phyloP scores from a whole-genome alignment of 2,888 invertebrate genomes.

The Andrena flavipes region DNA sequence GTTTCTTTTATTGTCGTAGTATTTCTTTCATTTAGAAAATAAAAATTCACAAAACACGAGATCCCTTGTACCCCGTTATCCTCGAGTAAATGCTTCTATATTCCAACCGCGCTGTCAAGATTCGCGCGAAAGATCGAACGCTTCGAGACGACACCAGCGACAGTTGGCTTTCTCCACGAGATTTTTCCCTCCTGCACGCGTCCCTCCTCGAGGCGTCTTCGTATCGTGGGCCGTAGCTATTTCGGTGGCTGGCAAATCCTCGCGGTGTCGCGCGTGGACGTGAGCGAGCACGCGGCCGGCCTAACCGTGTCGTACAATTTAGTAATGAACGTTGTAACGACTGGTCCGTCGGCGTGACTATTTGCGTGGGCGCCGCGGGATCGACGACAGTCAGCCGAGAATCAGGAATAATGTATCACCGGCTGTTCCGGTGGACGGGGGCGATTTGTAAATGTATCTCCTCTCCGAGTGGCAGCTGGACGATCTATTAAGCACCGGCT shows the following conservation, averaged over 20 bases:
- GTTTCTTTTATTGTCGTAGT: neutral
- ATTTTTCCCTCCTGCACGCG: neutral
- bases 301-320: conserved; percentile 55
- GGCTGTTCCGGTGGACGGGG: conserved; percentile 45
- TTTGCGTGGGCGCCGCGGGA: conserved; percentile 50
- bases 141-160: neutral
- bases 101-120: neutral
- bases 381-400: conserved; percentile 55
- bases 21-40: too few relatives aligned
- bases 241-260: conserved; percentile 58
- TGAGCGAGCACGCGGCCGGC: conserved; percentile 25
- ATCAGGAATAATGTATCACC: conserved; percentile 59
- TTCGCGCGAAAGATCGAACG: neutral
- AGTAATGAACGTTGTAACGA: conserved; percentile 58
- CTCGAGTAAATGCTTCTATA: neutral
- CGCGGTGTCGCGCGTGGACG: conserved; percentile 42
- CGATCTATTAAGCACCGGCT: conserved; percentile 46
- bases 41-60: too few relatives aligned
- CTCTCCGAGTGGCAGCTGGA: conserved; percentile 37
- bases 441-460: conserved; percentile 59
- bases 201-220: neutral
- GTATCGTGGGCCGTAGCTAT: conserved; percentile 44
- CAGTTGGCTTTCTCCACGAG: neutral
- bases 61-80: too few relatives aligned
- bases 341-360: conserved; percentile 31